phyloP scores from a whole-genome alignment of 2,113 vertebrate genomes.

The Heloderma charlesbogerti region DNA sequence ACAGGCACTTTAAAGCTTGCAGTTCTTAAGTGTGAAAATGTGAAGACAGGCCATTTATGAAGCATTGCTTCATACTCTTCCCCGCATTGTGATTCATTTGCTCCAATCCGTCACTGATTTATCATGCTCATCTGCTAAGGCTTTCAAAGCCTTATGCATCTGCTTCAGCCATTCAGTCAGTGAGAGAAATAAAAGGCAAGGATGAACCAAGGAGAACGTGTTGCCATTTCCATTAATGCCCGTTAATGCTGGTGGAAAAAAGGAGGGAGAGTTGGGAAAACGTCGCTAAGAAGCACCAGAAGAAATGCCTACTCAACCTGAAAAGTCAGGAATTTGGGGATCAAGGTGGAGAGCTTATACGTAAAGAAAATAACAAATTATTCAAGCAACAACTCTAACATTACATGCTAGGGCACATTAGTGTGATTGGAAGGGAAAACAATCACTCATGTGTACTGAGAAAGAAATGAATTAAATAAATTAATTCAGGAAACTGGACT shows the following conservation, averaged over 20 bases:
- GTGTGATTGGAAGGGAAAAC: background rate
- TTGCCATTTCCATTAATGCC: conserved; percentile 77
- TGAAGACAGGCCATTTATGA: conserved; percentile 67
- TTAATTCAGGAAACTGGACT: background rate
- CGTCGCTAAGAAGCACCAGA: conserved; percentile 87
- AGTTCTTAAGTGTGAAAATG: conserved; percentile 77
- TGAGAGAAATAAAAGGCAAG: conserved; percentile 85
- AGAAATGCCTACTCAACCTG: conserved; percentile 55
- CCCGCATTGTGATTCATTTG: conserved; percentile 81
- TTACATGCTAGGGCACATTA: background rate
- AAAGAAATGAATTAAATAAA: background rate
- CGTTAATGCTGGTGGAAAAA: conserved; percentile 84
- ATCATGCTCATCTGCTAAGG: conserved; percentile 89
- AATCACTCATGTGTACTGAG: background rate
- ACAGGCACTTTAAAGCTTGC: conserved; percentile 69
- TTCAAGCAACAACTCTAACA: background rate
- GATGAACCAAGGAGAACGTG: conserved; percentile 85
- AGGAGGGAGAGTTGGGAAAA: conserved; percentile 77
- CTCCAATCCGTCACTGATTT: conserved; percentile 85
- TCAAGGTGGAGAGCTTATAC: background rate
- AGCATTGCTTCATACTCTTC: conserved; percentile 68
- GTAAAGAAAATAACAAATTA: background rate
- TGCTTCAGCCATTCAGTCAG: conserved; percentile 92
- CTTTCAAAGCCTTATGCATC: conserved; percentile 95
- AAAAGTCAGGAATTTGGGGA: background rate